Percentiles rank a stretch among this genome's conserved stretches.
phyloP scores from a whole-genome alignment of 2,113 vertebrate genomes.

The Delphinapterus leucas region DNA sequence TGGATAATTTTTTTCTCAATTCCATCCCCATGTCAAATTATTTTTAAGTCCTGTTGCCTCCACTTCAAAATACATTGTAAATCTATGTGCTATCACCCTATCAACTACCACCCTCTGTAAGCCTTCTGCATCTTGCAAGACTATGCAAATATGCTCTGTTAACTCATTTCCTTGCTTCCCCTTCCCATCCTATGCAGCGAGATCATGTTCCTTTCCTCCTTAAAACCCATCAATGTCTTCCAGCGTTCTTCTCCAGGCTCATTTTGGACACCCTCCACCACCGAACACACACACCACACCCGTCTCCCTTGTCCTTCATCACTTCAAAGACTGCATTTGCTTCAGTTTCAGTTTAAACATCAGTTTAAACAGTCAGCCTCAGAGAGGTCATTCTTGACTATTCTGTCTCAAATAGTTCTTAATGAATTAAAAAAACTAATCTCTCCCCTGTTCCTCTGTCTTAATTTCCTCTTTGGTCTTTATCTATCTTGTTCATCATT shows the following conservation, averaged over 20 bases:
- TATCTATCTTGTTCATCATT: background rate
- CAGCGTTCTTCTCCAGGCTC: background rate
- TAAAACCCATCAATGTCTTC: background rate
- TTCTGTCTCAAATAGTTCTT: background rate
- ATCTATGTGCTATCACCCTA: background rate
- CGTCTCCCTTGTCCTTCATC: background rate
- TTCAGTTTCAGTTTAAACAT: background rate
- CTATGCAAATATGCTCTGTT: background rate
- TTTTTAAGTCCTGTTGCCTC: background rate
- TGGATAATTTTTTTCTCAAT: background rate
- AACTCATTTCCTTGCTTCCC: background rate
- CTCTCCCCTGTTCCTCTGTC: background rate
- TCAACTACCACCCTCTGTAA: background rate
- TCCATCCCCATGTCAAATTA: background rate
- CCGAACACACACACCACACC: background rate
- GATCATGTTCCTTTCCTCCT: background rate
- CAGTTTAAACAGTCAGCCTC: background rate
- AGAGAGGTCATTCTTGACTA: background rate
- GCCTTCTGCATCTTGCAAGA: background rate
- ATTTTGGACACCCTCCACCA: too few relatives aligned
- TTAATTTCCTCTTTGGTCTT: background rate
- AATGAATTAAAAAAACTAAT: background rate
- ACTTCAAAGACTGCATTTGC: background rate
- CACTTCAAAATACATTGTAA: background rate
- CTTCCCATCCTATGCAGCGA: accelerated